These are phyloP conservation scores for Perca schrenkii DNA, from an alignment of 2,113 vertebrate species.

Conservation along the genomic window DNA sequence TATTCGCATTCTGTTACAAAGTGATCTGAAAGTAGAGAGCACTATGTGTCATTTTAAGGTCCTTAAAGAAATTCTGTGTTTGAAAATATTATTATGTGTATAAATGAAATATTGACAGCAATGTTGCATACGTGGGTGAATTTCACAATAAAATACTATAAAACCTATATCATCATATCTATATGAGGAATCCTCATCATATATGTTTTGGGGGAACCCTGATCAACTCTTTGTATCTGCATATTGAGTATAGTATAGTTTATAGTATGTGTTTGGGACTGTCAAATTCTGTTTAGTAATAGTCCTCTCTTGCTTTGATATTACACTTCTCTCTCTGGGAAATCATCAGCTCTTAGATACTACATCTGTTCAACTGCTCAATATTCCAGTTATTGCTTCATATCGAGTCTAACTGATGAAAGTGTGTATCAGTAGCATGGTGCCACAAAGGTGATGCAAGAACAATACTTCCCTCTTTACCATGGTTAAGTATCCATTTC, in stretches of 20 bases:
- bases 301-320: neutral
- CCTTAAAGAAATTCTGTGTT: neutral
- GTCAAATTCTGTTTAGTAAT: neutral
- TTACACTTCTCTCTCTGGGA: neutral
- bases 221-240: neutral
- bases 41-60: conserved; percentile 16
- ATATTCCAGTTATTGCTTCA: neutral
- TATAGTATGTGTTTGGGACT: neutral
- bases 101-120: neutral
- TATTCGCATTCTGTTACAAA: conserved; percentile 13
- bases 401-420: neutral
- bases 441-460: neutral
- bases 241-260: no score
- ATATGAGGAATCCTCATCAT: neutral
- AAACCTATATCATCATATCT: no score
- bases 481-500: conserved; percentile 6
- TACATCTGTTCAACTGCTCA: neutral
- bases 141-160: neutral
- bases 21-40: neutral
- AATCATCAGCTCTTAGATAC: neutral
- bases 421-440: neutral
- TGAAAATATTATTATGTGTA: neutral
- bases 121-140: neutral
- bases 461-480: conserved; percentile 1
- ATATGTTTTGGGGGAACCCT: neutral